phyloP scores from a whole-genome alignment of 92 coral and sea anemone genomes.

The Chrysogorgia sp. region DNA sequence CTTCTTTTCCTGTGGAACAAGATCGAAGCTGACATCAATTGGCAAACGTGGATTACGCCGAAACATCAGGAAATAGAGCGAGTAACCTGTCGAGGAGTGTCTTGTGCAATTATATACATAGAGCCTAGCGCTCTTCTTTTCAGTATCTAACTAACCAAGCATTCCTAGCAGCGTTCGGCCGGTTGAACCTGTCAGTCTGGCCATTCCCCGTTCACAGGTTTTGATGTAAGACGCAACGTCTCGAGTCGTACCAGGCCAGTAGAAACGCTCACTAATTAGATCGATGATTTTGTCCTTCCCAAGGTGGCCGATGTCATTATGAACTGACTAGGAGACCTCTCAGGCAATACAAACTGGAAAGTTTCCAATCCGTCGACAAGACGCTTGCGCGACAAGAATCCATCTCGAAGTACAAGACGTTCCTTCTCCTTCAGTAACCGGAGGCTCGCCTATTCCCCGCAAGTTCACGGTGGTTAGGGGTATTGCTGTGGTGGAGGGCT shows the following conservation, averaged over 20 bases:
- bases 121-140: conserved; percentile 53
- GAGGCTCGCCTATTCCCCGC: no score
- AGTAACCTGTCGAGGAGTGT: conserved; percentile 47
- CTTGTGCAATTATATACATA: conserved; percentile 56
- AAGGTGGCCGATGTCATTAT: conserved; percentile 54
- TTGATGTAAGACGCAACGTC: conserved; percentile 42
- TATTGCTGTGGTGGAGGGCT: no score
- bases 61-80: conserved; percentile 52
- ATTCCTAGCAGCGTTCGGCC: conserved; percentile 18
- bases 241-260: no score
- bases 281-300: conserved; percentile 54
- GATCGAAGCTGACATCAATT: conserved; percentile 29
- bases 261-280: conserved; percentile 21
- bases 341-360: conserved; percentile 34
- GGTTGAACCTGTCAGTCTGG: conserved; percentile 20
- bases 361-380: conserved; percentile 28
- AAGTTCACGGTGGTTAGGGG: no score
- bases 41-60: conserved; percentile 40
- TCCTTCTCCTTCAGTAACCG: conserved; percentile 24
- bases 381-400: conserved; percentile 35
- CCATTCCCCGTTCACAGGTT: conserved; percentile 28
- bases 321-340: conserved; percentile 53
- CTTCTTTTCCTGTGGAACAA: not conserved
- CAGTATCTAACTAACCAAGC: conserved; percentile 43
- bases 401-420: conserved; percentile 31